Evolutionary conservation across 1,140 invertebrate genomes (phyloP).

Genomic region (Macrobrachium rosenbergii): DNA sequence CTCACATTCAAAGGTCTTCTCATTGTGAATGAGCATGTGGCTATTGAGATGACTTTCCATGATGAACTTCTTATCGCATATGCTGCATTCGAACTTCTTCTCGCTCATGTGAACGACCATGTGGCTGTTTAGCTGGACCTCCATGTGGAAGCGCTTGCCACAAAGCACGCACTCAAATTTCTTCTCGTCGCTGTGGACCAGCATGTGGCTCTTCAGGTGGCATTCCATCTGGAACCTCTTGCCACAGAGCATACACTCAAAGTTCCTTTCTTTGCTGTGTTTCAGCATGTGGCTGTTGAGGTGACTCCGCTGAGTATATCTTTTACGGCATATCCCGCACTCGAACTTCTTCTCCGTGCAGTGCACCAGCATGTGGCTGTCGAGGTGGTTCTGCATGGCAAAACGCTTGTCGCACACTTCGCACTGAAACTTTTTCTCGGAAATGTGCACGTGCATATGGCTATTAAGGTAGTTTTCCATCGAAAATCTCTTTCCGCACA

Average conservation of each 20-base stretch:
- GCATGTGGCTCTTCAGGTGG: constrained; percentile 87
- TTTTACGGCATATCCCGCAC: constrained; percentile 66
- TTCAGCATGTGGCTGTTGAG: constrained; percentile 62
- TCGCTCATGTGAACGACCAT: constrained; percentile 50
- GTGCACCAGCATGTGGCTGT: constrained; percentile 66
- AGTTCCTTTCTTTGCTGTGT: constrained; percentile 67
- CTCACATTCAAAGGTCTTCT: constrained; percentile 83
- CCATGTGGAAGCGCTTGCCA: constrained; percentile 88
- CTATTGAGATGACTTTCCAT: constrained; percentile 51
- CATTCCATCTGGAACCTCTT: constrained; percentile 53
- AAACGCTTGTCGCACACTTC: constrained; percentile 61
- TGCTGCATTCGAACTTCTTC: constrained; percentile 39
- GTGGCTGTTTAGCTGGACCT: constrained; percentile 76
- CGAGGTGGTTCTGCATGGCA: constrained; percentile 63
- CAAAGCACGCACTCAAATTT: constrained; percentile 85
- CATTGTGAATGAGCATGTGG: constrained; percentile 65
- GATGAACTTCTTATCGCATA: constrained; percentile 46
- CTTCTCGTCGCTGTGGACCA: constrained; percentile 80
- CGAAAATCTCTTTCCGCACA: constrained; percentile 48
- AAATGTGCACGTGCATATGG: constrained; percentile 50
- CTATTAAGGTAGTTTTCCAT: constrained; percentile 52
- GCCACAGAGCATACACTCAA: constrained; percentile 51
- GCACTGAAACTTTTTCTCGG: constrained; percentile 56
- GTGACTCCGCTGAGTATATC: constrained; percentile 51
- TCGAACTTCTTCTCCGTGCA: constrained; percentile 64